Percentiles rank a stretch among this genome's conserved stretches.
Conservation (phyloP, 2,113 vertebrate species). For the Neoarius graeffei region DNA sequence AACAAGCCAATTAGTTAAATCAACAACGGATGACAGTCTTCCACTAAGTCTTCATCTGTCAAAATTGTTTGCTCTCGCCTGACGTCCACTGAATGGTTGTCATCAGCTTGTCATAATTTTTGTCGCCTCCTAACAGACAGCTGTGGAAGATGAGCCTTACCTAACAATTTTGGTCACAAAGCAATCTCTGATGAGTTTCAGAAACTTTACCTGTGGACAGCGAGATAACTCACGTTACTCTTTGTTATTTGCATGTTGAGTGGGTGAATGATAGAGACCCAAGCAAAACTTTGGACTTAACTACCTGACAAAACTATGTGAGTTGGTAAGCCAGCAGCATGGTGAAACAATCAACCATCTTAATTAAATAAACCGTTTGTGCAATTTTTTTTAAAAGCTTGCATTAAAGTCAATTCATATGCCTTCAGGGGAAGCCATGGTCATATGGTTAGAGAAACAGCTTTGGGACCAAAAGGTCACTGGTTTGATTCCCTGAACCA, state of each 20-base stretch:
- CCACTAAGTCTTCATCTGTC: not conserved
- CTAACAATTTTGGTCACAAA: not conserved
- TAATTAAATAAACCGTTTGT: not conserved
- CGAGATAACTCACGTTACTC: not conserved
- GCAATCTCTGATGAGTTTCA: not conserved
- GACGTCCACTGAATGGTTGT: not conserved
- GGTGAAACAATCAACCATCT: too few species aligned
- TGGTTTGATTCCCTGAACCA: too few species aligned
- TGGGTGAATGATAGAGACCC: not conserved
- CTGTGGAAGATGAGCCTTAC: not conserved
- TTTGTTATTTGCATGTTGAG: not conserved
- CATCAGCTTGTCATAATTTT: constrained; percentile 6
- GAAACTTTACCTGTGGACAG: not conserved
- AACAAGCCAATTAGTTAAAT: not conserved
- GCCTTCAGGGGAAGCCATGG: too few species aligned
- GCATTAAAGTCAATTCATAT: not conserved
- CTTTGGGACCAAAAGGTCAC: too few species aligned
- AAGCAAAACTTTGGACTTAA: not conserved
- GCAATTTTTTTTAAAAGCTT: not conserved
- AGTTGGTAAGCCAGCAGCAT: not conserved
- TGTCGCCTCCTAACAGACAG: not conserved
- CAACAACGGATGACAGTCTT: not conserved
- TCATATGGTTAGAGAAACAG: too few species aligned
- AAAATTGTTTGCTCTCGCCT: not conserved
- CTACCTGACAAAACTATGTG: too few species aligned